Percentiles rank a stretch among this genome's conserved stretches.
Conservation (phyloP, 2,888 invertebrate species). For the Oscheius sp. region DNA sequence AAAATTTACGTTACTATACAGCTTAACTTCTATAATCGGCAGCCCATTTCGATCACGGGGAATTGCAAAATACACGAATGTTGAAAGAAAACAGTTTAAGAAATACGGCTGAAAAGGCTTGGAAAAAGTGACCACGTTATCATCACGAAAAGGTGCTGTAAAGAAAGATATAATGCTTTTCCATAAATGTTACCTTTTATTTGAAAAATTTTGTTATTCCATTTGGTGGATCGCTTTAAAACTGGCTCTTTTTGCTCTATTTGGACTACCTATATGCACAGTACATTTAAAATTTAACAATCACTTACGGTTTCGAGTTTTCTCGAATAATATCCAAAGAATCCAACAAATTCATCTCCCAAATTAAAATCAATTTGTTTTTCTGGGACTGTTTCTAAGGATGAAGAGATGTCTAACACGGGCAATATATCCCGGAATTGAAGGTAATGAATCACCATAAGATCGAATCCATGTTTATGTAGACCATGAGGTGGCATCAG, state of each 20-base stretch:
- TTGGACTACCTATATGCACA: constrained; percentile 36
- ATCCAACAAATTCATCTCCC: constrained; percentile 38
- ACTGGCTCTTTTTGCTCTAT: constrained; percentile 37
- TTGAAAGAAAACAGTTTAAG: constrained; percentile 51
- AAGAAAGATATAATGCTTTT: neutral
- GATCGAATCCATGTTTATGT: constrained; percentile 74
- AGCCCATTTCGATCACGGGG: constrained; percentile 38
- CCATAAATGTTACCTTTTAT: constrained; percentile 36
- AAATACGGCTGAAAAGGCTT: constrained; percentile 51
- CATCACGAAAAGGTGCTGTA: constrained; percentile 48
- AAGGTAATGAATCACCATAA: constrained; percentile 77
- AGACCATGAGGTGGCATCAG: constrained; percentile 21
- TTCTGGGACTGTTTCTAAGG: neutral
- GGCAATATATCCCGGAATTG: constrained; percentile 73
- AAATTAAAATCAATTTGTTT: constrained; percentile 33
- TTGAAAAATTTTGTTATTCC: constrained; percentile 47
- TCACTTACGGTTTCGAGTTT: constrained; percentile 30
- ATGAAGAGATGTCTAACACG: neutral
- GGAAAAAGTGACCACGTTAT: constrained; percentile 45
- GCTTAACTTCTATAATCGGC: constrained; percentile 28
- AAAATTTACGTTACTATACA: constrained; percentile 14
- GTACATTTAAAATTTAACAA: neutral
- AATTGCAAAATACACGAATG: constrained; percentile 41
- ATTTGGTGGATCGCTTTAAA: constrained; percentile 32
- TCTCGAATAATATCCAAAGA: constrained; percentile 41